Base-by-base conservation (phyloP, 2,113 vertebrate genomes). In the Rhineura floridana region DNA sequence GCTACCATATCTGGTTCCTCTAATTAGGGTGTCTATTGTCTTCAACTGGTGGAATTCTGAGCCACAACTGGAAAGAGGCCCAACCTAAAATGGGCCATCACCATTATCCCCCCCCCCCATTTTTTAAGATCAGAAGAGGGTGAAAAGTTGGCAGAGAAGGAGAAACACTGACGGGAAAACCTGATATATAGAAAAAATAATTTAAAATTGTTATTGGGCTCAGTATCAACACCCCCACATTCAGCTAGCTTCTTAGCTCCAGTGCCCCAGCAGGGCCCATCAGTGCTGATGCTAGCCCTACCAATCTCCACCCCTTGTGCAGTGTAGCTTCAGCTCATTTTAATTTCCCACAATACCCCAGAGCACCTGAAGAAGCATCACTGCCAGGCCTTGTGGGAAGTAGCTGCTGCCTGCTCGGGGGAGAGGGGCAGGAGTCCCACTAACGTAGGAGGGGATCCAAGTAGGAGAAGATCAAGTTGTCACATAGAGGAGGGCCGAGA, bases 71-170 rank as follows among this genome's bases (percentile, higher is more conserved):
- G 39, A 19, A 75, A 75, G 72, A 48, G 65, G 11, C 65, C 11
- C 30, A 67, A 67, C 28, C 75, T 33, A 48, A 50, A 77, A 5
- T 50, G 28, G 23, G 4, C 23, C 44, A 42, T 28, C 75, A 25
- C 7, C 12, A 17, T n/a, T 33, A 15, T 52, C 33, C n/a, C 50
- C 3, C 50, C 76, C 17, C 2, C 28, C 33, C 12, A 50, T 28
- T 76, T 76, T 33, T 17, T 17, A 50, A 19, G 59, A 90, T 75
- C 90, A 69, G 94, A 91, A 91, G 90, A 90, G 13, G 48, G 17
- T 84, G 86, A 67, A 21, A 77, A 89, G 36, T 89, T 52, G 12
- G 17, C n/a, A 70, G 13, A 69, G 36, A 46, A 42, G 69, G 23
- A 39, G 6, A 9, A 7, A 42, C 9, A 48, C 6, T n/a, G 13